Percentiles rank a stretch among this genome's conserved stretches.
These are phyloP conservation scores for Sepioteuthis lessoniana DNA, from an alignment of 2,888 invertebrate genomes.

Conservation along the genomic window DNA sequence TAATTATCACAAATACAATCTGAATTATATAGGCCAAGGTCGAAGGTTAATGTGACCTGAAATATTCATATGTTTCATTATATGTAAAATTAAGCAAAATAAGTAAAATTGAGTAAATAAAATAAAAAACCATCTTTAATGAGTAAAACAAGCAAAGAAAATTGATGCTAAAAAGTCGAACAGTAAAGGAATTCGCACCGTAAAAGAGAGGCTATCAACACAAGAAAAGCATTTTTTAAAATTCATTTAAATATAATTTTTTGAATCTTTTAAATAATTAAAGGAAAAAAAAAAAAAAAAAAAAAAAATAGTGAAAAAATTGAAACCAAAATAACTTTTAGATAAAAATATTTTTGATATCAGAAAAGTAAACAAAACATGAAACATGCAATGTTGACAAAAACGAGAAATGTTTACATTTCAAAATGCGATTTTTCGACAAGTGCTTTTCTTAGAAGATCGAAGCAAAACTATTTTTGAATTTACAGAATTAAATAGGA, in stretches of 20 bases:
- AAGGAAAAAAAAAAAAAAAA: too few relatives aligned
- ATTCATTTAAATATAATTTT: background rate
- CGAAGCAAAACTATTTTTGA: too few relatives aligned
- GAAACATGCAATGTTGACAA: background rate
- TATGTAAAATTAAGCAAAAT: background rate
- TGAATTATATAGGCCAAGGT: background rate
- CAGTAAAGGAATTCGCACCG: background rate
- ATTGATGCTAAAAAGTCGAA: background rate
- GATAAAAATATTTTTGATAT: background rate
- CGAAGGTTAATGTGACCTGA: constrained; percentile 8
- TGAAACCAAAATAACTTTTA: too few relatives aligned
- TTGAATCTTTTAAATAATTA: too few relatives aligned
- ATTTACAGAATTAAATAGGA: too few relatives aligned
- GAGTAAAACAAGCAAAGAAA: background rate
- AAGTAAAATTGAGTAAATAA: background rate
- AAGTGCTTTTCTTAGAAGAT: too few relatives aligned
- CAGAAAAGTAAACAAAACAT: background rate
- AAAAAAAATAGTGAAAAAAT: too few relatives aligned
- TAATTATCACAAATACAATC: too few relatives aligned
- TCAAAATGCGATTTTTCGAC: too few relatives aligned
- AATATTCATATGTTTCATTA: background rate
- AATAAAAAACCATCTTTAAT: background rate
- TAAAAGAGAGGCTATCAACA: background rate
- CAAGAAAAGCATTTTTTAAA: background rate
- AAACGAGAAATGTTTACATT: background rate